phyloP scores from a whole-genome alignment of 2,888 invertebrate genomes.

The Campoplex nolae region DNA sequence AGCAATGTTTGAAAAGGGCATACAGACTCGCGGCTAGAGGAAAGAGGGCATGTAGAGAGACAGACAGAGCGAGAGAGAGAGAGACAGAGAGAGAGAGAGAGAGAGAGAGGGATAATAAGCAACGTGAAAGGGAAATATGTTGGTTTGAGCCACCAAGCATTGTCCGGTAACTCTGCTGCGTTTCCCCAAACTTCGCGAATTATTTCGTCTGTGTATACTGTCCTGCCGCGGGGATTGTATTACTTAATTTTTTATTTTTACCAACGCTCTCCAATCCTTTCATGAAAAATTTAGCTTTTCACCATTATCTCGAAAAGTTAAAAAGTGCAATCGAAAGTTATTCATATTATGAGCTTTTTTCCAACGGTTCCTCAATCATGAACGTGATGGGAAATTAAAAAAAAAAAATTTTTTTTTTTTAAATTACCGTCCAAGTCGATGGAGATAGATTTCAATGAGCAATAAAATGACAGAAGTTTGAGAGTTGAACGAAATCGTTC shows the following conservation, averaged over 20 bases:
- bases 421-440: neutral
- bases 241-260: neutral
- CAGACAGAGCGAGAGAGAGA: neutral
- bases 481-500: too few species aligned
- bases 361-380: too few species aligned
- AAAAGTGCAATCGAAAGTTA: too few species aligned
- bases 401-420: too few species aligned
- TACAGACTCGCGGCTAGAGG: neutral
- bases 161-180: neutral
- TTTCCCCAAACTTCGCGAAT: neutral
- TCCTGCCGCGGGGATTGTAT: neutral
- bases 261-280: neutral
- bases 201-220: neutral
- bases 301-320: too few species aligned
- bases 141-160: neutral
- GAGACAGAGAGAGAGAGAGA: neutral
- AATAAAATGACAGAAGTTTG: neutral
- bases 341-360: too few species aligned
- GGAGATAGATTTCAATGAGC: neutral
- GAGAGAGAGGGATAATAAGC: constrained; percentile 8
- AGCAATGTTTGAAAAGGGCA: constrained; percentile 13
- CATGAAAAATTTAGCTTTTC: too few species aligned
- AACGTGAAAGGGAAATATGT: neutral
- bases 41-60: neutral
- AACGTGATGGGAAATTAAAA: too few species aligned